Percentiles rank a stretch among this genome's conserved stretches.
Evolutionary conservation across 2,797 vertebrate genomes (phyloP).

Genomic region (Helostoma temminkii): DNA sequence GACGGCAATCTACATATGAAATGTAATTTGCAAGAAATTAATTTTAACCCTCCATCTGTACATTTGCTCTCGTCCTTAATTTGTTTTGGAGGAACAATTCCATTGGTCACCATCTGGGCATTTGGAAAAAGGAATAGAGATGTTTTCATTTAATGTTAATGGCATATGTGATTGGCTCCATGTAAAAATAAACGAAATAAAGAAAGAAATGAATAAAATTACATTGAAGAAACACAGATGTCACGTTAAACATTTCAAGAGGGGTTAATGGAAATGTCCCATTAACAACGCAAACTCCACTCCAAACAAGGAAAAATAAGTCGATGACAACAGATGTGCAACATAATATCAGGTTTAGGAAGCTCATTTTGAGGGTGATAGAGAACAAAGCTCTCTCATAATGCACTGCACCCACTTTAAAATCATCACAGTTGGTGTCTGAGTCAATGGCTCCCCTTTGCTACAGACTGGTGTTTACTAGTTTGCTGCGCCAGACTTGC

Average conservation of each 20-base stretch:
- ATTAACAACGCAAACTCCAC: conserved; percentile 64
- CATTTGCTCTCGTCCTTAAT: conserved; percentile 81
- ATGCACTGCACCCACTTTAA: conserved; percentile 49
- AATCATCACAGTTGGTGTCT: conserved; percentile 58
- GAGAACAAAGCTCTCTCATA: conserved; percentile 50
- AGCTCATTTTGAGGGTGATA: conserved; percentile 62
- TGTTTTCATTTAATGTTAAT: conserved; percentile 67
- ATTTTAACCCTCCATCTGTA: conserved; percentile 85
- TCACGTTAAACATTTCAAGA: conserved; percentile 69
- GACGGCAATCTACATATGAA: conserved; percentile 85
- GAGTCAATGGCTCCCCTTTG: conserved; percentile 54
- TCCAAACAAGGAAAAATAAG: conserved; percentile 40
- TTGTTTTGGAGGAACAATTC: conserved; percentile 77
- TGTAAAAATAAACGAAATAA: conserved; percentile 41
- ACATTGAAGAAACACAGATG: conserved; percentile 64
- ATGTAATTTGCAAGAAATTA: conserved; percentile 86
- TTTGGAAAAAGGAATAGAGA: conserved; percentile 48
- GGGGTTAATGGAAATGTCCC: conserved; percentile 45
- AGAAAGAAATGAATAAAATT: conserved; percentile 34
- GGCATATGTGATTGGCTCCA: conserved; percentile 57
- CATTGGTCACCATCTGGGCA: conserved; percentile 80
- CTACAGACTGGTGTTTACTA: conserved; percentile 60
- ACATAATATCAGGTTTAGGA: conserved; percentile 69
- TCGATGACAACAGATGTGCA: conserved; percentile 65
- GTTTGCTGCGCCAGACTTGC: conserved; percentile 47